Evolutionary conservation across 2,113 vertebrate species (phyloP), one percentile per base, ranked within the genome.

Genomic region (Campylorhamphus procurvoides): DNA sequence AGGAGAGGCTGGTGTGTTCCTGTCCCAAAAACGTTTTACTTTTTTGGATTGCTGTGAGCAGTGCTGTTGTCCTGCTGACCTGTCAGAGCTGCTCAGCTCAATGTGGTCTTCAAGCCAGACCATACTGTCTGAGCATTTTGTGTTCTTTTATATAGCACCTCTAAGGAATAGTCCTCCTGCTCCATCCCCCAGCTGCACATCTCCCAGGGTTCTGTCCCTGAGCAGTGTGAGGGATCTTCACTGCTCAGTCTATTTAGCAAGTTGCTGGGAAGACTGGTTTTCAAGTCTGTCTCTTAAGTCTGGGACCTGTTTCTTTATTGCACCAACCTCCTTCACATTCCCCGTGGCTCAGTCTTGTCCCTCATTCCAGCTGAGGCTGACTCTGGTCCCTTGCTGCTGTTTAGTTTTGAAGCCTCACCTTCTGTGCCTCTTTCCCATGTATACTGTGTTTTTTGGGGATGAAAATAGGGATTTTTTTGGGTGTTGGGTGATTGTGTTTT

Each of bases 381-480:
- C 42, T 75, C 22, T 75, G 42, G 16, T 18, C 52, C 3, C 0
- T 74, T 90, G 52, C 29, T 84, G 76, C 62, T 79, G 10, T 9
- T 80, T 23, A 11, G 27, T 66, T 73, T 42, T 77, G 40, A 91
- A 49, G 35, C 28, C 18, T 87, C 39, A 37, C 27, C 17, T 11
- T 52, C 44, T 56, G 22, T 35, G 33, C 12, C 46, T 55, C 20
- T 71, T 23, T 40, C 37, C 22, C 49, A 35, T 42, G 25, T 18
- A 1, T 81, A 29, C 22, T 47, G 4, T 77, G 33, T 3, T 7
- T 42, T 52, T 39, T 0, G 1, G 5, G 33, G 5, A 9, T 44
- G 20, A 72, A 86, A 86, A 50, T 14, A 7, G 67, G 23, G 18
- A 24, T 44, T 66, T 67, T 33, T 67, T 64, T 22, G 28, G 13